Evolutionary conservation across 2,888 invertebrate species (phyloP).

Genomic region (Prosopocoilus inquinatus): DNA sequence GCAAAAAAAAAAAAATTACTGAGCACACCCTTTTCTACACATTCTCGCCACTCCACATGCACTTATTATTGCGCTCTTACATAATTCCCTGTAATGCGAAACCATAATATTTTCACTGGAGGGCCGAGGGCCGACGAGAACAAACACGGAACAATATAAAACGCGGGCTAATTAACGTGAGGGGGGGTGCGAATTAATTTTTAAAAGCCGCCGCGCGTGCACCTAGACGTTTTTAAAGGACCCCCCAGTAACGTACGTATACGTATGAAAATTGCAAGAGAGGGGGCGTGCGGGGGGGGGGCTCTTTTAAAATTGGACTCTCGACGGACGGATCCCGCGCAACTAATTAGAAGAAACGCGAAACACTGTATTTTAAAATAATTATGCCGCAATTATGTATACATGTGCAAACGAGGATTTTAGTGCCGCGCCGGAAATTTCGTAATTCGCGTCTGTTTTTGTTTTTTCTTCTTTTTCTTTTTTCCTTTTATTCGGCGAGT

Average conservation of each 20-base stretch:
- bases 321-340: constrained; percentile 19
- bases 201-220: constrained; percentile 10
- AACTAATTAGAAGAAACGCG: constrained; percentile 27
- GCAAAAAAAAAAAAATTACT: too few species aligned
- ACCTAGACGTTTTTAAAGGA: constrained; percentile 9
- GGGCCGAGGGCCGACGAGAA: constrained; percentile 9
- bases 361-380: constrained; percentile 26
- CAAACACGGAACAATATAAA: constrained; percentile 19
- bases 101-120: constrained; percentile 13
- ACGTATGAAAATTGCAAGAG: constrained; percentile 19
- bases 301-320: constrained; percentile 22
- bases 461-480: too few species aligned
- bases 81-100: neutral
- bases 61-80: too few species aligned
- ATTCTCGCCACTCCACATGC: too few species aligned
- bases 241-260: constrained; percentile 13
- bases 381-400: constrained; percentile 27
- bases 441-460: constrained; percentile 8
- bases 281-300: constrained; percentile 12
- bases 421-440: constrained; percentile 19
- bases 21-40: too few species aligned
- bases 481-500: too few species aligned
- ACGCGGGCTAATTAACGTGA: constrained; percentile 17
- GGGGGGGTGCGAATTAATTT: constrained; percentile 20
- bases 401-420: constrained; percentile 26